phyloP scores from a whole-genome alignment of 64 coral and sea anemone genomes.

The Montipora sp. region DNA sequence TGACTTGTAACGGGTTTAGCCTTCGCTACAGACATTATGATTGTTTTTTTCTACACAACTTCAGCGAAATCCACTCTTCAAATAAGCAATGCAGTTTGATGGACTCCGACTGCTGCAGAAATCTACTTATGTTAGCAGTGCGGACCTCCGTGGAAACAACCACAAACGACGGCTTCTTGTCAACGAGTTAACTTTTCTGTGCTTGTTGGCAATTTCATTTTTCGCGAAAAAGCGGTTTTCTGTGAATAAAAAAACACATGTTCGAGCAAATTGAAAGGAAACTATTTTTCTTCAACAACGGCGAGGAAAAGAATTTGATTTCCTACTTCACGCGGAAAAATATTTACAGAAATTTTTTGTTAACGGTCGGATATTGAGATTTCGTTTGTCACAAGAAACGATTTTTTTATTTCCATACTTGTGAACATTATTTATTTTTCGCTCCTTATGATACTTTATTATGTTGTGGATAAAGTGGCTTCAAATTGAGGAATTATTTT shows the following conservation, averaged over 20 bases:
- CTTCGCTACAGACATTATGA: constrained; percentile 20
- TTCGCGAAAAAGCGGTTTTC: not conserved
- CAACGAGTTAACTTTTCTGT: constrained; percentile 5
- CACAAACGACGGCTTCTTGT: not conserved
- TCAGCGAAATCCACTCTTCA: not conserved
- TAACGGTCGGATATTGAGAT: not conserved
- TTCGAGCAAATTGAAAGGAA: not conserved
- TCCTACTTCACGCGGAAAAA: not conserved
- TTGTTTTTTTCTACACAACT: not conserved
- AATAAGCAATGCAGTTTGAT: not conserved
- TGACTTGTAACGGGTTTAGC: constrained; percentile 8
- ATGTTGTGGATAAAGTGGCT: constrained; percentile 5
- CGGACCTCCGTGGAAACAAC: constrained; percentile 86
- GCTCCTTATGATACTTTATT: constrained; percentile 18
- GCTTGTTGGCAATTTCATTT: constrained; percentile 66
- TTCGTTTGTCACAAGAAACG: not conserved
- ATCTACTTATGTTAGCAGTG: not conserved
- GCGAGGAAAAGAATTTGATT: not conserved
- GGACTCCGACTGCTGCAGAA: not conserved
- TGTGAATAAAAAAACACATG: not conserved
- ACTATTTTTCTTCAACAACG: not conserved
- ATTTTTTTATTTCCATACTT: not conserved
- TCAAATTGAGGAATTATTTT: not conserved
- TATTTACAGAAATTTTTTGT: not conserved
- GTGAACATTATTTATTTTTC: not conserved